Evolutionary conservation across 2,888 invertebrate species (phyloP), one percentile per base, ranked within the genome.

Genomic region (Alloplasta piceator): DNA sequence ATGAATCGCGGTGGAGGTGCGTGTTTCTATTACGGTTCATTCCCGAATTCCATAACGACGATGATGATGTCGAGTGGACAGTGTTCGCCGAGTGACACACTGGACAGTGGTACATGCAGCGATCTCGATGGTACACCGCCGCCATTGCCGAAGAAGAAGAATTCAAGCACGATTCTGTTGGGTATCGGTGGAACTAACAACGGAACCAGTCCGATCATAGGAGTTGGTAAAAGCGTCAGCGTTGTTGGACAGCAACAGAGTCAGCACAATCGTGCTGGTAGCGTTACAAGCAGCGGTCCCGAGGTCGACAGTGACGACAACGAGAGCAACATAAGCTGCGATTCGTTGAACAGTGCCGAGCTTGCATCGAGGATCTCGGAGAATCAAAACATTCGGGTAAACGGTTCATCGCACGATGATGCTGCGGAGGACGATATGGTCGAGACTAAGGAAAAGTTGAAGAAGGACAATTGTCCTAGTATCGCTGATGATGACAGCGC

Each of bases 31-130:
- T 95, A 95, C 91, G 94, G 93, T 84, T 93, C 94, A 5, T 95
- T 94, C 85, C 93, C 93, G 79, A 93, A 93, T 86, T 93, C 93
- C 6, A 92, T 94, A 86, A 92, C 93, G 6, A 93, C 93, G 82
- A 93, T 93, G 90, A 93, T 95, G 73, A 96, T 96, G 94, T 95
- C 96, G 66, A 96, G 96, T 89, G 97, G 97, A 0, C 97, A 97
- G 89, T 96, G 96, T 88, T 97, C 97, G 41, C 96, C 97, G 0
- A 96, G 95, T 88, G 97, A 97, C 88, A 97, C 96, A 0, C 91
- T 97, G 82, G 97, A 97, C 92, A 97, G 97, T 78, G 97, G 97
- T 60, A 97, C 97, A 46, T 96, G 97, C 92, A 97, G 96, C 90
- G 97, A 97, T 92, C 93, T 97, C 86, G 97, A 97, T 87, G 95